Base-by-base conservation (phyloP, 1,140 invertebrate genomes). In the Pararge aegeria region DNA sequence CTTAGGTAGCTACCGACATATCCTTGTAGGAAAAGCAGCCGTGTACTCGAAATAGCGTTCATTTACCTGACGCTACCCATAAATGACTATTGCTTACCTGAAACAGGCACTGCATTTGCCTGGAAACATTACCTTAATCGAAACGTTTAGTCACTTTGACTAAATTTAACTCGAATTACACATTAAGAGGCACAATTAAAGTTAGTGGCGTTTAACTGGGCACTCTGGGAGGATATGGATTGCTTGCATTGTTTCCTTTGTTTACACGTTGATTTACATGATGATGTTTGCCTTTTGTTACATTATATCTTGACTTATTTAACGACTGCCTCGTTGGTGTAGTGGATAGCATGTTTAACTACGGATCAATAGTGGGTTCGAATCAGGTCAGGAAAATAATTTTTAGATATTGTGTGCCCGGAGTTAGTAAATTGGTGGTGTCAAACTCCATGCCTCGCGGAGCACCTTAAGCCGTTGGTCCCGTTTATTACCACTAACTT, bases 121-220 rank as follows among this genome's bases (percentile, higher is more conserved):
- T 52, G 24, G 21, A 52, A 46, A 53, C 54, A 62, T 62, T 62
- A 62, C 38, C 48, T 56, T 62, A 62, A 62, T 62, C 60, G 60
- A 56, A 62, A 27, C 48, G 54, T 29, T 62, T 38, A 38, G 48
- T 62, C 49, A 46, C 44, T 27, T 24, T 30, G 60, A 38, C 59
- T 51, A 42, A 61, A 42, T 61, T 55, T 38, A 49, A 40, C 52
- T 49, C 44, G 59, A 42, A 55, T 44, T 55, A 55, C 37, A 61
- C 53, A 55, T 61, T 51, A 37, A 53, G 24, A 13, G n/a, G 19
- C 40, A 42, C 52, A 60, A 60, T 53, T 44, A 42, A 44, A 52
- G 0, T 9, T 44, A 20, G 10, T 9, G 20, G 38, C 21, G 19
- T 40, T 38, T 53, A 21, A 46, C 18, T 46, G 18, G 20, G 13